Base-by-base conservation (phyloP, 2,888 invertebrate genomes). In the Creontiades dilutus region DNA sequence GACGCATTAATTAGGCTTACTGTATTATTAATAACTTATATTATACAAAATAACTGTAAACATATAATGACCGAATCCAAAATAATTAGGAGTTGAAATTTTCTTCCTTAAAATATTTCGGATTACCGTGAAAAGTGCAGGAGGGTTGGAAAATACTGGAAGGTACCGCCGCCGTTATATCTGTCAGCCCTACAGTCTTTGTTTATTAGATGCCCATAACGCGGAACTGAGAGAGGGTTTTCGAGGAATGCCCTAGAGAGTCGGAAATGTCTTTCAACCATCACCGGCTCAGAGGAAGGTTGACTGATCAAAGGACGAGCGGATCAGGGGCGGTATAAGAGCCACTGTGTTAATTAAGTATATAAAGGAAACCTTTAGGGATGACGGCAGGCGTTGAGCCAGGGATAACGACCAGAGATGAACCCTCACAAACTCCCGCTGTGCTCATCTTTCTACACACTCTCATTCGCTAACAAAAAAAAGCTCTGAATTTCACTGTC, bases 321-420 rank as follows among this genome's bases (percentile, higher is more conserved):
- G 47, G 78, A 78, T 46, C n/a, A 46, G 78, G 19, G 78, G 78
- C n/a, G 14, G 37, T 46, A 37, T 76, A 78, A 78, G 78, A 78
- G 78, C 78, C 47, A 78, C 78, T 78, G 78, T 78, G 78, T 78
- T 78, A 78, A 78, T 78, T 78, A 78, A 78, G 78, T 78, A 78
- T 78, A 47, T 47, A 46, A 14, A 78, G 78, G 78, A 14, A 78
- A 37, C 78, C 78, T 68, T 68, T 68, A 23, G 68, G 9, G 68
- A 68, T 68, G 68, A 27, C 12, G 27, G 52, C 52, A 27, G 68
- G 68, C 68, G 19, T 68, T 68, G 27, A 68, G 68, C 68, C 68
- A 23, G 68, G 23, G 27, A 19, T 68, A 68, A 68, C 23, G 68
- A 23, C 68, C 23, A 23, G 23, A 68, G 68, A 68, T 19, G 68